Conservation (phyloP, 30 jellyfish, hydroid and myxozoan species). For the Calvadosia cruxmelitensis region DNA sequence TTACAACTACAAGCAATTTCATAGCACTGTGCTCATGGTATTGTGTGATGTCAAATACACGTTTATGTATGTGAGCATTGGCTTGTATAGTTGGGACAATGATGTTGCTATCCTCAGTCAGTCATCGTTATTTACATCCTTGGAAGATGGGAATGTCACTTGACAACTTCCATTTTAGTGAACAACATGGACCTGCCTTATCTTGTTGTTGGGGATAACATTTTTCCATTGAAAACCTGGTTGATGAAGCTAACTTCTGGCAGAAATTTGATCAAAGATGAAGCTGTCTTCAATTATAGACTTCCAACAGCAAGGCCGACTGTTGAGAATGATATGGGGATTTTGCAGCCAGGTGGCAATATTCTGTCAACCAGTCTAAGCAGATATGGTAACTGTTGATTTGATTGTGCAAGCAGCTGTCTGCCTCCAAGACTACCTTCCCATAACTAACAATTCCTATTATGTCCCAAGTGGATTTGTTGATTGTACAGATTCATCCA, state of each 20-base stretch:
- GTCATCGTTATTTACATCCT: too few relatives aligned
- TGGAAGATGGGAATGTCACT: too few relatives aligned
- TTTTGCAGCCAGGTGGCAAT: constrained; percentile 16
- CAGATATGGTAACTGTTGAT: constrained; percentile 17
- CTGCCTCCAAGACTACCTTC: constrained; percentile 26
- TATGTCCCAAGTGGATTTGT: constrained; percentile 33
- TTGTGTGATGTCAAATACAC: too few relatives aligned
- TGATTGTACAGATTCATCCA: constrained; percentile 20
- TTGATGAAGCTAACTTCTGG: constrained; percentile 29
- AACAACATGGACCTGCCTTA: too few relatives aligned
- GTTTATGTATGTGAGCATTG: too few relatives aligned
- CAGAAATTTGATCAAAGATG: not conserved
- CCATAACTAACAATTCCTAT: constrained; percentile 11
- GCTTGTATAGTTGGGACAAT: too few relatives aligned
- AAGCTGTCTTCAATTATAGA: constrained; percentile 11
- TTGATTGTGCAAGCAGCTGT: constrained; percentile 27
- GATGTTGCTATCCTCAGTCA: too few relatives aligned
- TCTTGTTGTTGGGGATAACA: constrained; percentile 15
- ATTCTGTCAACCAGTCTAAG: constrained; percentile 28
- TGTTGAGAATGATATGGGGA: too few relatives aligned
- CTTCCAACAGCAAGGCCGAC: not conserved
- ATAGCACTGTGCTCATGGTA: too few relatives aligned
- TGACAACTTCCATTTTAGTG: too few relatives aligned
- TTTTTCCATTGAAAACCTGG: constrained; percentile 28
- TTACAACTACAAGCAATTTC: too few relatives aligned